A percentile compares a stretch with the other conserved stretches of the same genome.
Evolutionary conservation across 2,113 vertebrate species (phyloP).

Genomic region (Leptocoma aspasia): DNA sequence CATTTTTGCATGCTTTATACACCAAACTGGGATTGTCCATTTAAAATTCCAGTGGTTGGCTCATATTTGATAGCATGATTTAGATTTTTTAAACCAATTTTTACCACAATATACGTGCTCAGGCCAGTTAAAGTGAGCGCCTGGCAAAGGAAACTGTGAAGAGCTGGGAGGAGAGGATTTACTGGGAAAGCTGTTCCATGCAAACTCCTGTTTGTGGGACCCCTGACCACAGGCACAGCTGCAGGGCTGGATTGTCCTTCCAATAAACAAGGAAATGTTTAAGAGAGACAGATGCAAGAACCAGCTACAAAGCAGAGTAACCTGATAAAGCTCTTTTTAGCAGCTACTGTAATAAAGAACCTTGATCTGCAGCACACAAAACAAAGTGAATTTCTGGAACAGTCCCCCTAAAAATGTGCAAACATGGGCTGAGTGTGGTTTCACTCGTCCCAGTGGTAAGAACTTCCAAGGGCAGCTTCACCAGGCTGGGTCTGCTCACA

Average conservation of each 20-base stretch:
- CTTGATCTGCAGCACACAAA: neutral
- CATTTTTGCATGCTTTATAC: neutral
- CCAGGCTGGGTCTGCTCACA: neutral
- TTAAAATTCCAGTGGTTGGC: neutral
- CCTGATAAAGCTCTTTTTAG: constrained; percentile 33
- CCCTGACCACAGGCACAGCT: neutral
- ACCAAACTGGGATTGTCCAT: neutral
- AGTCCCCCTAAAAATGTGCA: neutral
- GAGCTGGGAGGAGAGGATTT: neutral
- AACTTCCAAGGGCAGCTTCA: neutral
- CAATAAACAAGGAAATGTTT: neutral
- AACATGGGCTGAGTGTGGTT: neutral
- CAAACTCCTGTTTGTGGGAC: neutral
- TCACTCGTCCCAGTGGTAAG: neutral
- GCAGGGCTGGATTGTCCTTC: neutral
- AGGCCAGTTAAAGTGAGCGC: neutral
- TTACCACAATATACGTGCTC: neutral
- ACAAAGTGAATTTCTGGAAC: neutral
- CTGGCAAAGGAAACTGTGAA: neutral
- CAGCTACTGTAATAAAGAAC: constrained; percentile 29
- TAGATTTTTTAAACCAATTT: neutral
- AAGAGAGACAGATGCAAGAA: neutral
- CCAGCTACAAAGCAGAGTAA: neutral
- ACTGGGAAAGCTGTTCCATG: neutral
- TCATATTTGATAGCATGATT: rapidly evolving